Conservation (phyloP, 2,797 vertebrate species). For the Pteronotus mesoamericanus region DNA sequence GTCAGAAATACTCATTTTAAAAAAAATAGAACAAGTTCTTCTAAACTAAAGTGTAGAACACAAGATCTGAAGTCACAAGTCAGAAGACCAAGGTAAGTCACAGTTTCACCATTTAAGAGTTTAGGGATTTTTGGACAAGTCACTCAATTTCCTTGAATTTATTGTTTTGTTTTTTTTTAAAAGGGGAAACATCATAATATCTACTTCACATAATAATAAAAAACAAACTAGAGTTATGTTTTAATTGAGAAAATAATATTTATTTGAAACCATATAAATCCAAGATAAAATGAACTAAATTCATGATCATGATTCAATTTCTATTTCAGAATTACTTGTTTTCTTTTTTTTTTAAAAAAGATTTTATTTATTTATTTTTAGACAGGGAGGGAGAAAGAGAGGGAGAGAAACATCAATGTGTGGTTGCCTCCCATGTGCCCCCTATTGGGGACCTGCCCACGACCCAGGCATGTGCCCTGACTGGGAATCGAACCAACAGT, state of each 20-base stretch:
- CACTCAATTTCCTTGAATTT: slow-evolving; percentile 21
- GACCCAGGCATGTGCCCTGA: too few species aligned
- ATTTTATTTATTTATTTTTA: too few species aligned
- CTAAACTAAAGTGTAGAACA: not conserved
- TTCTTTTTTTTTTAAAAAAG: too few species aligned
- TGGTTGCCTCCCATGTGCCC: too few species aligned
- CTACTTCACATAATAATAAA: too few species aligned
- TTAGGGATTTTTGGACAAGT: not conserved
- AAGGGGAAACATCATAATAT: not conserved
- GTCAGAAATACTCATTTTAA: not conserved
- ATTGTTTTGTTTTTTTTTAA: not conserved
- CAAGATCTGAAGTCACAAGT: not conserved
- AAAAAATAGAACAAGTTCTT: not conserved
- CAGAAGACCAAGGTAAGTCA: slow-evolving; percentile 5
- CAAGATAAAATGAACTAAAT: slow-evolving; percentile 20
- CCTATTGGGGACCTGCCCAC: too few species aligned
- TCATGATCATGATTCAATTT: not conserved
- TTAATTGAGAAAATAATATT: slow-evolving; percentile 9
- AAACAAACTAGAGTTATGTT: not conserved
- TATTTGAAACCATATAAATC: slow-evolving; percentile 18
- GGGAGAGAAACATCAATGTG: too few species aligned
- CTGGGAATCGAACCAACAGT: too few species aligned
- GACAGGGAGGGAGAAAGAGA: too few species aligned
- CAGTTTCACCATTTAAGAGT: not conserved
- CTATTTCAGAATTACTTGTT: slow-evolving; percentile 25